phyloP scores from a whole-genome alignment of 2,888 invertebrate genomes.

The Cephus sareptanus region DNA sequence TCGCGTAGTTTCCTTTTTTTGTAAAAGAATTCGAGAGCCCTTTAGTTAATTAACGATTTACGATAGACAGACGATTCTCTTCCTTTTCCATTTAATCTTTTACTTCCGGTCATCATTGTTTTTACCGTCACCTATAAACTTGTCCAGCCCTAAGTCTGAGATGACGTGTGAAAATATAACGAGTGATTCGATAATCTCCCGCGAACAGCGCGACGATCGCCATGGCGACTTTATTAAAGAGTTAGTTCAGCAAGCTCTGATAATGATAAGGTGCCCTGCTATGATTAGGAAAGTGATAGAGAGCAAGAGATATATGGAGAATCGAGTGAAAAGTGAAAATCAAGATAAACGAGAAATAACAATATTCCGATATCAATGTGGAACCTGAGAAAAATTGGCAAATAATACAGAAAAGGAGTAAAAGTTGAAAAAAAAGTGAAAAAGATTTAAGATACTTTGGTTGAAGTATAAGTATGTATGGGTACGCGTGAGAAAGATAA shows the following conservation, averaged over 20 bases:
- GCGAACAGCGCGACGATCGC: conserved; percentile 13
- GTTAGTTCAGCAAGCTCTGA: conserved; percentile 52
- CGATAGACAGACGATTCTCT: no score
- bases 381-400: neutral
- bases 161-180: conserved; percentile 13
- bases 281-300: conserved; percentile 34
- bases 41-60: no score
- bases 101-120: no score
- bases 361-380: neutral
- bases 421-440: no score
- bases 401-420: no score
- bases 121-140: conserved; percentile 42
- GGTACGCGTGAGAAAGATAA: conserved; percentile 22
- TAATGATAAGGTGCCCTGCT: conserved; percentile 28
- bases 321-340: conserved; percentile 8
- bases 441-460: no score
- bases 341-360: conserved; percentile 2
- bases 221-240: conserved; percentile 30
- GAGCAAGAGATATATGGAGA: neutral
- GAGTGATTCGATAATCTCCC: conserved; percentile 24
- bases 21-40: no score
- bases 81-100: no score
- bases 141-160: conserved; percentile 57
- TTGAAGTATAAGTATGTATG: neutral
- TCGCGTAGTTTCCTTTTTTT: no score